Percentiles rank a stretch among this genome's conserved stretches.
phyloP scores from a whole-genome alignment of 1,140 invertebrate genomes.

The Aphis gossypii region DNA sequence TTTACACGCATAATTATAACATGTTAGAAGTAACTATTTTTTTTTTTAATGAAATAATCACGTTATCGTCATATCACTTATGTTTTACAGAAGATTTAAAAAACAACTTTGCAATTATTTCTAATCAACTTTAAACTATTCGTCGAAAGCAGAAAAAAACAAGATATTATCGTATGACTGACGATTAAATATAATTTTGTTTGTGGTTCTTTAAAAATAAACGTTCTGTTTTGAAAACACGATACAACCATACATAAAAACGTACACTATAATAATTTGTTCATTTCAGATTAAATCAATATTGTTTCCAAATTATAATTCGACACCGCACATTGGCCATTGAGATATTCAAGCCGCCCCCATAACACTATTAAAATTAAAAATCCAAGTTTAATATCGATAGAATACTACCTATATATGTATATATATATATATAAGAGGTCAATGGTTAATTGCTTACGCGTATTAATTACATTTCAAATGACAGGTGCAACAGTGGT shows the following conservation, averaged over 20 bases:
- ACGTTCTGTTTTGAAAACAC: background rate
- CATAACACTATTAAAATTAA: background rate
- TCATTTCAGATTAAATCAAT: slow-evolving; percentile 12
- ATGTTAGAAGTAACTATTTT: background rate
- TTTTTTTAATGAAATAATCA: background rate
- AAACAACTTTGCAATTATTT: background rate
- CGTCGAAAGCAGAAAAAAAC: background rate
- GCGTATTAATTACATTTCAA: slow-evolving; percentile 30
- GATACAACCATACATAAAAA: background rate
- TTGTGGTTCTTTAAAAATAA: background rate
- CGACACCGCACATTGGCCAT: background rate
- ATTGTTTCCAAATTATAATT: slow-evolving; percentile 36
- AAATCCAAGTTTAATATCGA: background rate
- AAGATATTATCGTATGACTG: background rate
- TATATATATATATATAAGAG: background rate
- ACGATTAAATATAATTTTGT: background rate
- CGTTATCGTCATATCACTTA: background rate
- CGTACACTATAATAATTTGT: background rate
- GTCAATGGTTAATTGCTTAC: slow-evolving; percentile 17
- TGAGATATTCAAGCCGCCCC: background rate
- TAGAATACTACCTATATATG: background rate
- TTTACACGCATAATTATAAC: background rate
- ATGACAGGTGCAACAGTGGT: slow-evolving; percentile 6
- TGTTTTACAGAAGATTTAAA: background rate
- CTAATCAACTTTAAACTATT: background rate